Conservation (phyloP, 2,888 invertebrate genomes). For the Oxystoma pomonae region DNA sequence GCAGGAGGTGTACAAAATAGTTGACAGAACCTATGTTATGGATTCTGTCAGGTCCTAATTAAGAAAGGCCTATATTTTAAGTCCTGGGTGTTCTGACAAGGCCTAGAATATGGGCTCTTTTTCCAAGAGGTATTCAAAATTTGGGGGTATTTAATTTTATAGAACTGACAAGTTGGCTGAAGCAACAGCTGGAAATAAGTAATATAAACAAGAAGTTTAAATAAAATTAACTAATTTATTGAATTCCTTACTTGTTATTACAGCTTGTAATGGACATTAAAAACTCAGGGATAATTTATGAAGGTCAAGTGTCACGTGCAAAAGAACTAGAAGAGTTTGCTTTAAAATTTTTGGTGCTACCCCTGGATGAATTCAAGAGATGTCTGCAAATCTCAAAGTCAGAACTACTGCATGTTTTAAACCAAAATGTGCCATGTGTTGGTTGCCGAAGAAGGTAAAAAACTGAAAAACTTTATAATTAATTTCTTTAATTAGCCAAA, state of each 20-base stretch:
- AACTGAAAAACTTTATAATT: neutral
- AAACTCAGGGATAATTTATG: slow-evolving; percentile 79
- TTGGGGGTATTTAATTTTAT: too few species aligned
- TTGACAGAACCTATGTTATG: too few species aligned
- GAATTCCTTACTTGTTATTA: slow-evolving; percentile 19
- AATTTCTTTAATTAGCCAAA: neutral
- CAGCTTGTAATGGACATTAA: slow-evolving; percentile 94
- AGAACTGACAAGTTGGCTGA: neutral
- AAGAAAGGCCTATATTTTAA: too few species aligned
- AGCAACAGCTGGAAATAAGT: too few species aligned
- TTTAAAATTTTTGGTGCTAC: slow-evolving; percentile 74
- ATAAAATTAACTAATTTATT: too few species aligned
- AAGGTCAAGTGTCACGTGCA: slow-evolving; percentile 73
- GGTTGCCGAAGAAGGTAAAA: slow-evolving; percentile 85
- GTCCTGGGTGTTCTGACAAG: too few species aligned
- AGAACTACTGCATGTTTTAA: slow-evolving; percentile 78
- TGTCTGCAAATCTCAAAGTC: slow-evolving; percentile 80
- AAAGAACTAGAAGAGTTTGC: slow-evolving; percentile 83
- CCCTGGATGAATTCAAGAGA: slow-evolving; percentile 70
- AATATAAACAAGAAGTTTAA: too few species aligned
- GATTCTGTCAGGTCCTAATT: too few species aligned
- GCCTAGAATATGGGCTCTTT: too few species aligned
- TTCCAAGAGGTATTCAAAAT: too few species aligned
- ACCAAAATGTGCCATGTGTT: slow-evolving; percentile 91
- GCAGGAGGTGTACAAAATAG: too few species aligned